Evolutionary conservation across 2,797 vertebrate genomes (phyloP), one percentile per base, ranked within the genome.

Genomic region (Cyclopterus lumpus): DNA sequence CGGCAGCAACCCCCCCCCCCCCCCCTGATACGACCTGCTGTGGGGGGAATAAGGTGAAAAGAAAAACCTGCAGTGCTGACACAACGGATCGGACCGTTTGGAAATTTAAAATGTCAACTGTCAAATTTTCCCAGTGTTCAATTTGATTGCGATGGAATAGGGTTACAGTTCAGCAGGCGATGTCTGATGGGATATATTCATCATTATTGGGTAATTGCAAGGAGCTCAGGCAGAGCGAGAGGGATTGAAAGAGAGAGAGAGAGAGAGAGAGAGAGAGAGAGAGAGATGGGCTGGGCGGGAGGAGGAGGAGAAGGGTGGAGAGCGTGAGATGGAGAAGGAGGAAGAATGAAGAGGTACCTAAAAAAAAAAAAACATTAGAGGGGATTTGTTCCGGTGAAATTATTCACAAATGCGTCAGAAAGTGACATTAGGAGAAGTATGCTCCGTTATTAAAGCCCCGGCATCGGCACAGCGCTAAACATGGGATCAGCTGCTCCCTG

Each of bases 71-170:
- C 80, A 59, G 16, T 18, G 74, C 69, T 76, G 70, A 70, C 68
- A 73, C 76, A 83, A 92, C 73, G 74, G 81, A 91, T 91, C 79
- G 85, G 71, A 77, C 61, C 86, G 53, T 91, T 93, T 87, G 74
- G 81, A 91, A 85, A 85, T 87, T 86, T 87, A 76, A 94, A 94
- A 95, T 95, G 94, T 94, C 94, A 94, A 90, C 93, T 92, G 91
- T 93, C 92, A 93, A 81, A 90, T 88, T 80, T n/a, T 89, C 76
- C 71, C 67, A 26, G 62, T 86, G 90, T 93, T 94, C 86, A 92
- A 93, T 94, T 92, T 91, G 89, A 84, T 81, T 79, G 84, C 80
- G 40, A 75, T 71, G 83, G 77, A 87, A 87, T 76, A 75, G 75
- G 87, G 91, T 93, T 92, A 88, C 91, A 93, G 92, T 93, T 91